Conservation (phyloP, 2,113 vertebrate genomes). For the Lamprologus speciosus region DNA sequence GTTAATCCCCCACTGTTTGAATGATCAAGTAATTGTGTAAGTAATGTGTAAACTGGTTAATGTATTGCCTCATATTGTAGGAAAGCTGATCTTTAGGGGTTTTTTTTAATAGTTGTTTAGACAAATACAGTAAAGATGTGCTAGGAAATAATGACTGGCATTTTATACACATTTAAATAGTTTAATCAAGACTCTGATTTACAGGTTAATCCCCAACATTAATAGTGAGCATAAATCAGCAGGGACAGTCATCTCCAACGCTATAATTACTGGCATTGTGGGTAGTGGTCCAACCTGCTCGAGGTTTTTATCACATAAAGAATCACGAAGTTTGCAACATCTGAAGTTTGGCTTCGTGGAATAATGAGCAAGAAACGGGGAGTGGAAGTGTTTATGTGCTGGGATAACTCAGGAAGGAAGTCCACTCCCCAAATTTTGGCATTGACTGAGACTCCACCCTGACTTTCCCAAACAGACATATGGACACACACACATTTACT, state of each 20-base stretch:
- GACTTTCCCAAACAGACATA: not conserved
- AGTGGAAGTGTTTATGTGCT: not conserved
- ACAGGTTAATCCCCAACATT: not conserved
- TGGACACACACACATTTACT: not conserved
- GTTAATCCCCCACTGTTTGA: not conserved
- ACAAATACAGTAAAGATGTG: not conserved
- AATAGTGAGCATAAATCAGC: not conserved
- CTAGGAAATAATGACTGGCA: not conserved
- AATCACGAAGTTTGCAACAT: not conserved
- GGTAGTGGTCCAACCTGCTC: not conserved
- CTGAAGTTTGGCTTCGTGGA: not conserved
- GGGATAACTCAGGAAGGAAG: slow-evolving; percentile 46
- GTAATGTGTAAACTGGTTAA: not conserved
- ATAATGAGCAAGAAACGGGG: not conserved
- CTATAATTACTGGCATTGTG: not conserved
- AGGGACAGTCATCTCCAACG: not conserved
- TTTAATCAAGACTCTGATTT: not conserved
- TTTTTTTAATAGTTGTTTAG: not conserved
- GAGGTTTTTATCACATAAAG: not conserved
- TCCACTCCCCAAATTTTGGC: slow-evolving; percentile 25
- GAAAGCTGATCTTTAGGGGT: accelerated
- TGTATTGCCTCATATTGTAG: not conserved
- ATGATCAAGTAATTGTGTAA: not conserved
- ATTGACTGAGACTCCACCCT: not conserved
- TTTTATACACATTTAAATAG: not conserved